phyloP scores from a whole-genome alignment of 2,113 vertebrate genomes.

The Trochalopteron elliotii region DNA sequence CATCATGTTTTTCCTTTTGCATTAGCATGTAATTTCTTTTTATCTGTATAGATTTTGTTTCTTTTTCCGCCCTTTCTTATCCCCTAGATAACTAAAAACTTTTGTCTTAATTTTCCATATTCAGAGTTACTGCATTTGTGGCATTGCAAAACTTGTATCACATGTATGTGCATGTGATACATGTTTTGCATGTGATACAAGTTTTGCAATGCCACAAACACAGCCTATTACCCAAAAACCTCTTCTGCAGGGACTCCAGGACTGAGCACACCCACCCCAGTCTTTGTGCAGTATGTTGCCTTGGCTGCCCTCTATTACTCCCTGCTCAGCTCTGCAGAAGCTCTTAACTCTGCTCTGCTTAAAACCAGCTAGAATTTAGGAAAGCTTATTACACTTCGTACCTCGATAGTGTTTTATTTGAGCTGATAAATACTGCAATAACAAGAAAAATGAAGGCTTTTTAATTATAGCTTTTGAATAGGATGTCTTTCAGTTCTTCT shows the following conservation, averaged over 20 bases:
- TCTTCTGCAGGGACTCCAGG: neutral
- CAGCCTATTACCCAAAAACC: neutral
- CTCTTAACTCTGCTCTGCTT: neutral
- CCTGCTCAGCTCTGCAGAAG: neutral
- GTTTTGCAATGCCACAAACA: neutral
- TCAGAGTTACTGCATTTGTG: neutral
- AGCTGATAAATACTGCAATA: neutral
- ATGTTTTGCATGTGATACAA: accelerated
- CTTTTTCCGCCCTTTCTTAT: neutral
- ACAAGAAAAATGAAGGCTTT: neutral
- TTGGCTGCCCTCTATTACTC: neutral
- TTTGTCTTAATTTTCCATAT: neutral
- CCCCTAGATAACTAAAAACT: neutral
- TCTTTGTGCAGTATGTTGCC: neutral
- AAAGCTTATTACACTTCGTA: neutral
- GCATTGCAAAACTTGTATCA: too few species aligned
- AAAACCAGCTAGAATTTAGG: neutral
- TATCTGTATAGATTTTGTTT: neutral
- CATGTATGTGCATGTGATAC: accelerated
- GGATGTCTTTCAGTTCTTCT: neutral
- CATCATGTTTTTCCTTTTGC: neutral
- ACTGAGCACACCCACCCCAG: neutral
- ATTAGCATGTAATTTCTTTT: neutral
- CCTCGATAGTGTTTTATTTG: neutral
- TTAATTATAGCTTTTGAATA: neutral